Evolutionary conservation across 2,888 invertebrate genomes (phyloP), one percentile per base, ranked within the genome.

Genomic region (Conops quadrifasciatus): DNA sequence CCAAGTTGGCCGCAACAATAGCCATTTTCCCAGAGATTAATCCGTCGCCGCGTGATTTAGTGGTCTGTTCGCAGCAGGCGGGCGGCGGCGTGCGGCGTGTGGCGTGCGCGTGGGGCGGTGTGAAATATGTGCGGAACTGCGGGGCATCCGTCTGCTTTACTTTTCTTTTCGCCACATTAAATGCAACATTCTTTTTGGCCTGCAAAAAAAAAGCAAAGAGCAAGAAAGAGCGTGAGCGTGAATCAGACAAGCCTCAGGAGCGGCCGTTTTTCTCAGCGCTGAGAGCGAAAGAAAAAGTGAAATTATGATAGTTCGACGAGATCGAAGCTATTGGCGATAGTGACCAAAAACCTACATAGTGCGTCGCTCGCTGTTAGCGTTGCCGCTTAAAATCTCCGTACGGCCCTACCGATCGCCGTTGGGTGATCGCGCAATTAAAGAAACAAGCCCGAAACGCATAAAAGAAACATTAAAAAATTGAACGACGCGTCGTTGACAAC

Each of bases 91-190:
- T 28, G 30, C n/a, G 28, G 15, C 28, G 26, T 19, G 36, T 5
- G 16, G 0, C 13, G n/a, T 11, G 21, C 19, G 47, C 47, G 45
- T 45, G 24, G 36, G 5, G 36, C 5, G 5, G 36, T 36, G 36
- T 7, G 9, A 36, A 7, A 36, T 7, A 36, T 36, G 36, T 36
- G 36, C 9, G 36, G 9, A 36, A 36, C 36, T 47, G 16, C 16
- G 4, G 63, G 16, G 47, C 13, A 47, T 63, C 63, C 11, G 63
- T 63, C 63, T 45, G 63, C 47, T 47, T 47, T 26, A 24, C 16
- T 45, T 24, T 60, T 63, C 5, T 47, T 24, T 47, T 26, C 26
- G 21, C 21, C 63, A 45, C 15, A 43, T 26, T 21, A 62, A 19
- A 43, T 62, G 21, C 21, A 16, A 21, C 26, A 24, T 43, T 62